Base-by-base conservation (phyloP, 1,140 invertebrate genomes). In the Sycophaga agraensis region DNA sequence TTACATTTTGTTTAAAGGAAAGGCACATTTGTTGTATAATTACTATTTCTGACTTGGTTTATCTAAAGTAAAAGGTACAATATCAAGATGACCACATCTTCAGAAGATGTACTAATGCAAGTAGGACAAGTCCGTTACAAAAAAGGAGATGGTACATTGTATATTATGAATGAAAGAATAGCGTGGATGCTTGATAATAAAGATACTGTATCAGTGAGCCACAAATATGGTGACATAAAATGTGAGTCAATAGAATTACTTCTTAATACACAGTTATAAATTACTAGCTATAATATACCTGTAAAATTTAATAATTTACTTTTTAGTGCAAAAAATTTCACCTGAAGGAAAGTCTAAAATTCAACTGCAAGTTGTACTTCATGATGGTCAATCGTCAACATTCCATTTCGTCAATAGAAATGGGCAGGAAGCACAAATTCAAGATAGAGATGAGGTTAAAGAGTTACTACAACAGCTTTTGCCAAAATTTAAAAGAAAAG, bases 291-390 rank as follows among this genome's bases (percentile, higher is more conserved):
- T 31, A 6, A n/a, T n/a, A 31, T 31, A 11, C 11, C 11, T 31
- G 28, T 31, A 31, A 31, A 6, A 6, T 6, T 6, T 31, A 31
- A 31, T 31, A 31, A 0, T 57, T 19, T n/a, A 16, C 26, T 51
- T 35, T 6, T 78, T 19, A 97, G 95, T 91, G 60, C 97, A 99
- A 85, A 98, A 98, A 82, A 98, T 99, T 70, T 99, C 96, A 48
- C 95, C 97, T 0, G 96, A 96, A 73, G 94, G 94, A 9, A 99
- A 99, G 83, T 89, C 94, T 21, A 99, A 99, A 84, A 93, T 99
- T 54, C 98, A 99, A 79, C 83, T 99, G n/a, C 98, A 99, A 85
- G 87, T 99, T 11, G 93, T 98, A 34, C 82, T 99, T 63, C 91
- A 98, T 73, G 93, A 96, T 84, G 92, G 93, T 22, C 87, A 91